Percentiles rank a stretch among this genome's conserved stretches.
These are phyloP conservation scores for Clusia tigrina DNA, from an alignment of 2,888 invertebrate species.

Conservation along the genomic window DNA sequence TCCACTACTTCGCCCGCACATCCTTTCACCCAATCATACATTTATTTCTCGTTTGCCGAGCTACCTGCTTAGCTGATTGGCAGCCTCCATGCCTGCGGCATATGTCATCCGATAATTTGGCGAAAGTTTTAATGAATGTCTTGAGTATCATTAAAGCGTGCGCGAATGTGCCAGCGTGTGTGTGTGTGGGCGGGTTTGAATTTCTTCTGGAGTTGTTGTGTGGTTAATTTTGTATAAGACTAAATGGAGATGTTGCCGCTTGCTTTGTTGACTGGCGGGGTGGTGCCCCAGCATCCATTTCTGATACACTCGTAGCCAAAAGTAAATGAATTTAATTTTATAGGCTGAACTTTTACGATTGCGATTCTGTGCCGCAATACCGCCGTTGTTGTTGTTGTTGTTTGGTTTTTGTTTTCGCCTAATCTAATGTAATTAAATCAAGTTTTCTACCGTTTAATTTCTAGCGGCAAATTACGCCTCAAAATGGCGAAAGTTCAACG, in stretches of 20 bases:
- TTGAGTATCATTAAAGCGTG: slow-evolving; percentile 6
- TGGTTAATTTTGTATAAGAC: slow-evolving; percentile 11
- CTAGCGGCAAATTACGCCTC: background rate
- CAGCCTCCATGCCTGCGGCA: background rate
- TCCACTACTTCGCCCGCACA: background rate
- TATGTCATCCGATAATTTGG: slow-evolving; percentile 10
- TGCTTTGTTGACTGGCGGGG: slow-evolving; percentile 27
- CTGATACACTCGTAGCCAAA: slow-evolving; percentile 9
- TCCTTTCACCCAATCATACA: background rate
- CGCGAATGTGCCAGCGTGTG: slow-evolving; percentile 12
- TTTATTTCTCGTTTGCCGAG: background rate
- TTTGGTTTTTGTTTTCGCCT: background rate
- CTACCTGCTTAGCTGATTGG: background rate
- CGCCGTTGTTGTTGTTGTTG: background rate
- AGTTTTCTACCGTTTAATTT: slow-evolving; percentile 17
- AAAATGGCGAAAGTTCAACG: slow-evolving; percentile 17
- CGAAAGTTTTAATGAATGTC: slow-evolving; percentile 15
- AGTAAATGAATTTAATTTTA: slow-evolving; percentile 30
- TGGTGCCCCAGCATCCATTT: slow-evolving; percentile 24
- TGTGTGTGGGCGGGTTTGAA: background rate
- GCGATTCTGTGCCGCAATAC: background rate
- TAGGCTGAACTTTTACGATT: slow-evolving; percentile 25
- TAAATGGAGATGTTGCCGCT: slow-evolving; percentile 13
- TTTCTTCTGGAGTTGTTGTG: background rate
- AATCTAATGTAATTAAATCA: slow-evolving; percentile 24